Evolutionary conservation across 2,888 invertebrate species (phyloP).

Genomic region (Carcina quercana): DNA sequence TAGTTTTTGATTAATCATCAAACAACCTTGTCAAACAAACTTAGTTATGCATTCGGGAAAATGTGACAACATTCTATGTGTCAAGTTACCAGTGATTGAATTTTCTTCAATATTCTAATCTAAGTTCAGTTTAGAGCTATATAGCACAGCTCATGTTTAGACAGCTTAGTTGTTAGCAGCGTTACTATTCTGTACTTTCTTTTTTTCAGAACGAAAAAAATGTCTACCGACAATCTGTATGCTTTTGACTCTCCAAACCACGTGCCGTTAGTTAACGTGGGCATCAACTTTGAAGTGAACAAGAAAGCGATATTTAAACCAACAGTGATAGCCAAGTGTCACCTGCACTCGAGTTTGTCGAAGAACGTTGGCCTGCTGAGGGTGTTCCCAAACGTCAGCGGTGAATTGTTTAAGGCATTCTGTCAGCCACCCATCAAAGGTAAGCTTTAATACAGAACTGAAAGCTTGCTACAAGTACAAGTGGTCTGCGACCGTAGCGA

Average conservation of each 20-base stretch:
- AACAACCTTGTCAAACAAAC: too few relatives aligned
- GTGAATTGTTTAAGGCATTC: conserved; percentile 81
- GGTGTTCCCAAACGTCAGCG: conserved; percentile 93
- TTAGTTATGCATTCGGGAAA: too few relatives aligned
- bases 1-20: too few relatives aligned
- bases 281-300: conserved; percentile 83
- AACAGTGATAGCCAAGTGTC: conserved; percentile 72
- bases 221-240: conserved; percentile 80
- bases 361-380: conserved; percentile 90
- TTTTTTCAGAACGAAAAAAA: conserved; percentile 79
- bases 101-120: too few relatives aligned
- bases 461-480: too few relatives aligned
- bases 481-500: neutral
- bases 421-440: conserved; percentile 82
- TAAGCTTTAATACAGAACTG: too few relatives aligned
- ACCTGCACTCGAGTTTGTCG: conserved; percentile 82
- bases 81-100: too few relatives aligned
- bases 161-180: too few relatives aligned
- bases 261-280: conserved; percentile 86
- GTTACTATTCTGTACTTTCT: too few relatives aligned
- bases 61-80: too few relatives aligned
- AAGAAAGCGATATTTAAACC: conserved; percentile 60
- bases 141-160: too few relatives aligned
- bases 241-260: conserved; percentile 94
- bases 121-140: too few relatives aligned